Conservation (phyloP, 2,888 invertebrate genomes). For the Mythimna lalbum region DNA sequence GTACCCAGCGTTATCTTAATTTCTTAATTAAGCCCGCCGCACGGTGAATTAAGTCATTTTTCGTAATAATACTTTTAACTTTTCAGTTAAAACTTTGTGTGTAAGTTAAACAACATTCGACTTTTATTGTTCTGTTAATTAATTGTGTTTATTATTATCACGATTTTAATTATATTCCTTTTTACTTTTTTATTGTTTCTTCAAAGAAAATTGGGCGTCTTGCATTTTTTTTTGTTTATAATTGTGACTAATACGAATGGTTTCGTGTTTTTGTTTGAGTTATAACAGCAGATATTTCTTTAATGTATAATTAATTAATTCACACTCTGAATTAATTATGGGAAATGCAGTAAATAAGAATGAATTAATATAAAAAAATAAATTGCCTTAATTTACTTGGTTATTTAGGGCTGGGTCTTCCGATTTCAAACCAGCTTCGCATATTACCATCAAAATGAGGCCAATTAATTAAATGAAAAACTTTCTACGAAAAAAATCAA, state of each 20-base stretch:
- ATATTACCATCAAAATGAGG: background rate
- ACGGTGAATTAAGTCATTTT: slow-evolving; percentile 72
- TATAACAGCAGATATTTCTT: slow-evolving; percentile 35
- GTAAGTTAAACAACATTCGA: slow-evolving; percentile 51
- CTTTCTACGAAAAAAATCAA: no score
- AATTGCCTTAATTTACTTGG: slow-evolving; percentile 6
- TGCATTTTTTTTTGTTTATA: slow-evolving; percentile 61
- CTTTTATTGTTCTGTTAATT: slow-evolving; percentile 67
- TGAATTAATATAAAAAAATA: slow-evolving; percentile 18
- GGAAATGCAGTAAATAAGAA: slow-evolving; percentile 24
- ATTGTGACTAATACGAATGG: slow-evolving; percentile 60
- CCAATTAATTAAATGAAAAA: background rate
- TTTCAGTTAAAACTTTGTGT: slow-evolving; percentile 54
- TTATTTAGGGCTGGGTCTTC: background rate
- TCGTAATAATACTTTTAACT: slow-evolving; percentile 64
- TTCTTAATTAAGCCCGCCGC: slow-evolving; percentile 85
- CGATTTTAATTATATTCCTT: slow-evolving; percentile 48
- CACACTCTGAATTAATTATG: slow-evolving; percentile 48
- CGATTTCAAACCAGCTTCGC: background rate
- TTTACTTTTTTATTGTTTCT: slow-evolving; percentile 52
- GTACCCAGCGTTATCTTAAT: slow-evolving; percentile 84
- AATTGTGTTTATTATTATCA: slow-evolving; percentile 59
- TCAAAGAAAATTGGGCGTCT: slow-evolving; percentile 43
- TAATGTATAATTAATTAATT: slow-evolving; percentile 62
- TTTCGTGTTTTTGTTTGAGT: slow-evolving; percentile 35